These are phyloP conservation scores for Dendropsophus ebraccatus DNA, from an alignment of 2,113 vertebrate species.

Conservation along the genomic window DNA sequence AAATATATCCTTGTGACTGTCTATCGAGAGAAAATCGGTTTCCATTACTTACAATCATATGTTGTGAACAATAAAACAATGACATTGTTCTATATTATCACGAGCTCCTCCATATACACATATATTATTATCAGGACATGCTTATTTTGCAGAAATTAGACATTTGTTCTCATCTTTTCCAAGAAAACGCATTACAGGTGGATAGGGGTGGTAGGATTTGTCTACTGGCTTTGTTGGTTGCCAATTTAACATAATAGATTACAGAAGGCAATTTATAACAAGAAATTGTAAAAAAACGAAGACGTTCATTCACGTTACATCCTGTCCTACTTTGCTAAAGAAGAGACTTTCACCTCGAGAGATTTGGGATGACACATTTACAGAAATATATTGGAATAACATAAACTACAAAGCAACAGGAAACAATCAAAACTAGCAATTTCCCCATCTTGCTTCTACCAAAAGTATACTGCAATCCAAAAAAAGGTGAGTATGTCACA, in stretches of 20 bases:
- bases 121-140: slow-evolving; percentile 2
- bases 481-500: no score
- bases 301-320: background rate
- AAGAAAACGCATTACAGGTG: slow-evolving; percentile 19
- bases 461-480: no score
- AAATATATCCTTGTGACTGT: background rate
- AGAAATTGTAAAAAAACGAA: background rate
- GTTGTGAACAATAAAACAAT: background rate
- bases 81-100: background rate
- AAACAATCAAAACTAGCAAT: no score
- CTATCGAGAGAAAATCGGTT: slow-evolving; percentile 4
- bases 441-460: no score
- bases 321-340: background rate
- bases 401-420: background rate
- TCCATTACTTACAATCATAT: background rate
- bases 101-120: background rate
- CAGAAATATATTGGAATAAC: background rate
- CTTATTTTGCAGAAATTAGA: slow-evolving; percentile 36
- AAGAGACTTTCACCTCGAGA: no score
- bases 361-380: background rate
- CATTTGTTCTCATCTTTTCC: slow-evolving; percentile 34
- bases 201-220: slow-evolving; percentile 12
- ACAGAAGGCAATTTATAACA: slow-evolving; percentile 41
- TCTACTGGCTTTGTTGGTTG: slow-evolving; percentile 23
- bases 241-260: slow-evolving; percentile 51